Conservation (phyloP, 2,113 vertebrate genomes). For the Urocitellus parryii region DNA sequence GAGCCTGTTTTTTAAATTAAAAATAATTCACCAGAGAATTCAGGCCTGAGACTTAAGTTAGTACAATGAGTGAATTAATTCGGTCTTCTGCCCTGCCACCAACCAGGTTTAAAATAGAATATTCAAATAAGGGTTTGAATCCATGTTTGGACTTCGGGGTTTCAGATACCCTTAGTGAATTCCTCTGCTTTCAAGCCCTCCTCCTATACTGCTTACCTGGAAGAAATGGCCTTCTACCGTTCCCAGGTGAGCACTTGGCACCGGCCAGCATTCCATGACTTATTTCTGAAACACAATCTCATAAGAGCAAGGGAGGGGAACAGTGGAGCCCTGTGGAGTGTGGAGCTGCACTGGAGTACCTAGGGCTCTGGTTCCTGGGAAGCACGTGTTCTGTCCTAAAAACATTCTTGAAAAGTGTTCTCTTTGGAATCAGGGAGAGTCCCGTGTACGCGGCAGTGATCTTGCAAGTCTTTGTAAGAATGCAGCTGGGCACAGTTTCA, state of each 20-base stretch:
- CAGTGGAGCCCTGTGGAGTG: background rate
- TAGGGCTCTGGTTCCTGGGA: background rate
- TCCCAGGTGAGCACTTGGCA: background rate
- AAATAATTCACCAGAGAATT: constrained; percentile 68
- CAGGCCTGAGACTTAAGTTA: constrained; percentile 51
- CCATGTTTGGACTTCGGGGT: background rate
- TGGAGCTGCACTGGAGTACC: background rate
- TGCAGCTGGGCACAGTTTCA: background rate
- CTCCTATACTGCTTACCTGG: too few relatives aligned
- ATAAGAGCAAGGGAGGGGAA: constrained; percentile 21
- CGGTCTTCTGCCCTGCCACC: constrained; percentile 41
- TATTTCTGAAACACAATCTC: background rate
- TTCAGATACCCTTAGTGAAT: background rate
- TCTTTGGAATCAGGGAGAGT: background rate
- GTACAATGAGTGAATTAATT: constrained; percentile 70
- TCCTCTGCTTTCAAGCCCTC: background rate
- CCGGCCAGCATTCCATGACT: background rate
- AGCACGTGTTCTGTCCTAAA: background rate
- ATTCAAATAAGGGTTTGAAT: constrained; percentile 66
- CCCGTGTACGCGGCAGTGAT: background rate
- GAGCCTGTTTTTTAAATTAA: constrained; percentile 77
- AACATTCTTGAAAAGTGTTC: background rate
- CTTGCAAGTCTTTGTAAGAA: background rate
- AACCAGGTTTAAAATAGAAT: constrained; percentile 65
- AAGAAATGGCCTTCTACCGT: background rate